These are phyloP conservation scores for Sciurus vulgaris DNA, from an alignment of 2,797 vertebrate genomes.

Conservation along the genomic window DNA sequence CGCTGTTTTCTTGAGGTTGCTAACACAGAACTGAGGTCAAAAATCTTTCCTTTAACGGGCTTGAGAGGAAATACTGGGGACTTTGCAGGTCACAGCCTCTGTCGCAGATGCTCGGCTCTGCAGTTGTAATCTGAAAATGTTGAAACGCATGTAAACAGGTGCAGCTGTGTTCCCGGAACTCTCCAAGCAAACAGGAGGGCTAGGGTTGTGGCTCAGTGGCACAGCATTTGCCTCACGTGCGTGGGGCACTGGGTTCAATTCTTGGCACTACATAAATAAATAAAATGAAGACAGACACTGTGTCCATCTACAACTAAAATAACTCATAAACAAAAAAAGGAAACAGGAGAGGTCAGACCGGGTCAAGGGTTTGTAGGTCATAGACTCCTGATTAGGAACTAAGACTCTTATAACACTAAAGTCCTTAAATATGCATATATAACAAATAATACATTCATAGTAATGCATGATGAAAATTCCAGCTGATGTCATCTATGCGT, in stretches of 20 bases:
- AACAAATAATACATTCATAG: neutral
- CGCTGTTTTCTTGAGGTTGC: conserved; percentile 38
- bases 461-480: neutral
- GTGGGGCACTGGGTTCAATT: no score
- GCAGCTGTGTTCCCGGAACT: no score
- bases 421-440: neutral
- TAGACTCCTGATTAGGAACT: neutral
- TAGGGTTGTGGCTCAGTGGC: no score
- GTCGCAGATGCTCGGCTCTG: neutral
- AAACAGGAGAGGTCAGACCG: neutral
- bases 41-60: neutral
- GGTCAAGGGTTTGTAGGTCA: neutral
- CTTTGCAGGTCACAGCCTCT: neutral
- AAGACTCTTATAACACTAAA: neutral
- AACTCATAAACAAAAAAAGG: no score
- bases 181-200: neutral
- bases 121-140: neutral
- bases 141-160: no score
- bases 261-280: no score
- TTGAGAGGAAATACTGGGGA: neutral
- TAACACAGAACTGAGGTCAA: neutral
- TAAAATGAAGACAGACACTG: no score
- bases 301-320: no score
- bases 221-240: no score
- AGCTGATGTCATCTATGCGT: neutral